phyloP scores from a whole-genome alignment of 2,797 vertebrate genomes.

The Sarcophilus harrisii region DNA sequence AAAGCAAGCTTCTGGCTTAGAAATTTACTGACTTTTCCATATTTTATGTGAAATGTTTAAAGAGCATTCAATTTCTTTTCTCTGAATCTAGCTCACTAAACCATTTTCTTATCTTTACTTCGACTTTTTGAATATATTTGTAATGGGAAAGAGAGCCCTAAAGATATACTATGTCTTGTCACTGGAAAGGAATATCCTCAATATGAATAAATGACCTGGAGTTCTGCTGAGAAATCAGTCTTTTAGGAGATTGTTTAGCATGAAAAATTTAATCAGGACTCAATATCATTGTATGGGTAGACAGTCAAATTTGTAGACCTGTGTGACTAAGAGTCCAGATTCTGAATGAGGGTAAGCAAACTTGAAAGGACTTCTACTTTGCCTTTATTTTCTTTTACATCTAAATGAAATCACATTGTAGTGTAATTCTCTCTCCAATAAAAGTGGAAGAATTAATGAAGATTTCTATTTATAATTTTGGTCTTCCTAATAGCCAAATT shows the following conservation, averaged over 20 bases:
- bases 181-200: background rate
- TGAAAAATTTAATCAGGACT: background rate
- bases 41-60: background rate
- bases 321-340: background rate
- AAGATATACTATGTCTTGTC: background rate
- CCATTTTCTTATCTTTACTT: background rate
- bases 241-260: background rate
- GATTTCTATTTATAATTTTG: background rate
- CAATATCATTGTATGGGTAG: background rate
- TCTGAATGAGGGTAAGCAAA: background rate
- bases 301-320: background rate
- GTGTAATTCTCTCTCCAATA: background rate
- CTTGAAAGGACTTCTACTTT: background rate
- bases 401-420: background rate
- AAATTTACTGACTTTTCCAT: background rate
- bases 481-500: background rate
- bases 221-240: background rate
- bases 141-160: background rate
- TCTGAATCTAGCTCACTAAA: background rate
- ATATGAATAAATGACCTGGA: background rate
- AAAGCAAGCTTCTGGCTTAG: background rate
- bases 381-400: background rate
- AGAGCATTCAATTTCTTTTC: background rate
- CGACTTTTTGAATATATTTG: background rate
- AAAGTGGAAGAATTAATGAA: background rate